Percentiles rank a stretch among this genome's conserved stretches.
Conservation (phyloP, 2,888 invertebrate species). For the Pristionchus arcanus region DNA sequence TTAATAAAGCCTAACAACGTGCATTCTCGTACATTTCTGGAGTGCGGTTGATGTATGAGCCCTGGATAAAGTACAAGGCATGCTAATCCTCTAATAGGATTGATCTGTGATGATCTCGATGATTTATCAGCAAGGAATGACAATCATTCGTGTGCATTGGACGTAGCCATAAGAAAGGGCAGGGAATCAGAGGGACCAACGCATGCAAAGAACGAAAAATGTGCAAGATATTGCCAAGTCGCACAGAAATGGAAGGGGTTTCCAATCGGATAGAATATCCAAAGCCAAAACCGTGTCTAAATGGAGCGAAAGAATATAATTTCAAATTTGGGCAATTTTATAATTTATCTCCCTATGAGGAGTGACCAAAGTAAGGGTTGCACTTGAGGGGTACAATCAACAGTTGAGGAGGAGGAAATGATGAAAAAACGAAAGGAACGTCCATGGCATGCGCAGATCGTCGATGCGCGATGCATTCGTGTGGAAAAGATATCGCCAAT, state of each 20-base stretch:
- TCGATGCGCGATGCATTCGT: conserved; percentile 30
- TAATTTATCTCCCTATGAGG: too few species aligned
- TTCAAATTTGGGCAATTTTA: too few species aligned
- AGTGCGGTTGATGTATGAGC: not conserved
- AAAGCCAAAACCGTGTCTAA: too few species aligned
- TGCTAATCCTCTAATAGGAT: not conserved
- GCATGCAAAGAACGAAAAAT: not conserved
- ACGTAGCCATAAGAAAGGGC: not conserved
- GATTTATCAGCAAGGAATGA: not conserved
- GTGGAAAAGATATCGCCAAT: not conserved
- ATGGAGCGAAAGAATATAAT: too few species aligned
- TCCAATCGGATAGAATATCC: too few species aligned
- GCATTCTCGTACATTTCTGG: not conserved
- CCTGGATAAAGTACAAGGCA: not conserved
- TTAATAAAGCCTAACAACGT: not conserved
- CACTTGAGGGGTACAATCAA: too few species aligned
- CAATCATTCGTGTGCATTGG: not conserved
- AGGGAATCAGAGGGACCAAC: too few species aligned
- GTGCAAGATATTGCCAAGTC: too few species aligned
- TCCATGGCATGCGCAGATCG: conserved; percentile 41
- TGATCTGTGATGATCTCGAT: not conserved
- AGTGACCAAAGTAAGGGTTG: too few species aligned
- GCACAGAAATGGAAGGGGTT: too few species aligned
- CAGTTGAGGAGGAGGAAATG: not conserved
- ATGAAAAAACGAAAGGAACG: not conserved